Percentiles rank a stretch among this genome's conserved stretches.
These are phyloP conservation scores for Taphrorychus bicolor DNA, from an alignment of 2,888 invertebrate genomes.

Conservation along the genomic window DNA sequence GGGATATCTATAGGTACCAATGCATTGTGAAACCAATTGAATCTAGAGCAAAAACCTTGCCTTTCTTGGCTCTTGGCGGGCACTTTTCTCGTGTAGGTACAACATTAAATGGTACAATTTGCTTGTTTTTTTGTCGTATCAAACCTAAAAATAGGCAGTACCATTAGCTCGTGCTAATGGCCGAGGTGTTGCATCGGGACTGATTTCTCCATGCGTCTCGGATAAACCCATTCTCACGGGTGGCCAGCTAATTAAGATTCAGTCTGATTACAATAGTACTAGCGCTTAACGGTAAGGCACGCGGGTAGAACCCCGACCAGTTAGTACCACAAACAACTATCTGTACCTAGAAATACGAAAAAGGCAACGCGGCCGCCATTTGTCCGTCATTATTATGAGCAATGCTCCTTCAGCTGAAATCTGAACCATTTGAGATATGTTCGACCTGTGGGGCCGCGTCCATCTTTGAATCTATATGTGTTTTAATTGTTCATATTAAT, in stretches of 20 bases:
- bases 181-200: constrained; percentile 57
- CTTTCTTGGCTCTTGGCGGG: neutral
- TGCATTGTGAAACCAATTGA: neutral
- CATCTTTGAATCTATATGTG: constrained; percentile 54
- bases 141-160: constrained; percentile 54
- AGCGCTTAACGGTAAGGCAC: constrained; percentile 60
- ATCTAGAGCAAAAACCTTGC: neutral
- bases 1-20: neutral
- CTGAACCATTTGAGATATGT: constrained; percentile 60
- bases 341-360: constrained; percentile 53
- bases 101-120: neutral
- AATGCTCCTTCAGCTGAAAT: constrained; percentile 57
- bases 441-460: constrained; percentile 57
- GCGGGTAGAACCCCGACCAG: constrained; percentile 48
- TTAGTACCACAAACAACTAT: constrained; percentile 57
- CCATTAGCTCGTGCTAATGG: constrained; percentile 61
- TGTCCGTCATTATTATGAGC: constrained; percentile 58
- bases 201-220: constrained; percentile 54
- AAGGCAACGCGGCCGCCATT: constrained; percentile 57
- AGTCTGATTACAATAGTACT: constrained; percentile 61
- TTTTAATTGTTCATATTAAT: constrained; percentile 55
- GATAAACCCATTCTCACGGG: constrained; percentile 60
- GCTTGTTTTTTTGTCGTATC: constrained; percentile 1
- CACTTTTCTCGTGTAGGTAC: neutral
- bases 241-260: constrained; percentile 63